These are phyloP conservation scores for Ctenomys sociabilis DNA, from an alignment of 2,113 vertebrate genomes.

Conservation along the genomic window DNA sequence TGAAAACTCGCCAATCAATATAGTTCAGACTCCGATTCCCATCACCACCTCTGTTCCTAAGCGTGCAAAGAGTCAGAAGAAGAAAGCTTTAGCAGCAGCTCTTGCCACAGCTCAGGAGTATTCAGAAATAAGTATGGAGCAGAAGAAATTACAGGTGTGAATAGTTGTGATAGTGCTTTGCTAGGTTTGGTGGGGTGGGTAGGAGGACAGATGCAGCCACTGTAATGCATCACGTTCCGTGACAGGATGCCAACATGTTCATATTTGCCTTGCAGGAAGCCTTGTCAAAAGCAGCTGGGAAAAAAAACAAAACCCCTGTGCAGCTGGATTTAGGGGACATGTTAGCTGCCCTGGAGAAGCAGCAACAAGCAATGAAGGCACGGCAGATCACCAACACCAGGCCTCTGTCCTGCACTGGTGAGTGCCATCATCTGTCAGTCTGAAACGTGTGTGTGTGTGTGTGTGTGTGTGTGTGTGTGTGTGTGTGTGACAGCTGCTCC, in stretches of 20 bases:
- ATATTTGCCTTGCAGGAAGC: constrained; percentile 89
- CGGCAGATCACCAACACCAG: constrained; percentile 97
- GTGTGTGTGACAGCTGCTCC: not conserved
- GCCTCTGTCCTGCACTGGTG: constrained; percentile 94
- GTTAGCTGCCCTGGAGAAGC: constrained; percentile 96
- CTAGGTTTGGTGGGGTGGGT: not conserved
- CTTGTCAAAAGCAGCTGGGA: constrained; percentile 96
- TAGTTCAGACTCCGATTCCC: constrained; percentile 98
- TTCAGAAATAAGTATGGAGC: constrained; percentile 99
- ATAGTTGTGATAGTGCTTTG: not conserved
- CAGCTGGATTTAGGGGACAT: constrained; percentile 99
- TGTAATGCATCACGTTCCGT: not conserved
- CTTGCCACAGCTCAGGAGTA: constrained; percentile 98
- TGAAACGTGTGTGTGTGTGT: not conserved
- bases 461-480: not conserved
- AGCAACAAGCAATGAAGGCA: constrained; percentile 98
- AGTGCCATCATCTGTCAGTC: too few species aligned
- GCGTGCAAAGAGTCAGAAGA: constrained; percentile 98
- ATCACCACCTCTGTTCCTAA: constrained; percentile 99
- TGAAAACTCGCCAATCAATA: constrained; percentile 98
- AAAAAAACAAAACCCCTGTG: constrained; percentile 97
- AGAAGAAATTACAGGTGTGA: constrained; percentile 95
- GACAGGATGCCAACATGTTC: not conserved
- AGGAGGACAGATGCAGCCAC: not conserved
- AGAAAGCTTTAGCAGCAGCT: constrained; percentile 97